phyloP scores from a whole-genome alignment of 2,797 vertebrate genomes.

The Pseudochirops cupreus region DNA sequence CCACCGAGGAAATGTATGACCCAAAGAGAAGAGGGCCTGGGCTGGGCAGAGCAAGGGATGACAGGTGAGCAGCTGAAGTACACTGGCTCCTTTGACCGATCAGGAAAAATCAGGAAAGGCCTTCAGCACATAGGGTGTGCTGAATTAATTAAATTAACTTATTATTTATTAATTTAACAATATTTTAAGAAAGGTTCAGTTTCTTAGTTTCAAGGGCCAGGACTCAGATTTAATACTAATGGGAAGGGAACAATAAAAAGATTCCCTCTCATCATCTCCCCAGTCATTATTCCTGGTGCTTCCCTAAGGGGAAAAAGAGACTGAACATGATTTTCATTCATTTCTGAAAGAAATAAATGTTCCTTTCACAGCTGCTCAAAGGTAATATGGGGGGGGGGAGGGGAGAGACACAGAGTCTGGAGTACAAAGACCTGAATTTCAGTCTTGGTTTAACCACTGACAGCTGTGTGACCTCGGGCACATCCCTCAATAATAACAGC shows the following conservation, averaged over 20 bases:
- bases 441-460: not conserved
- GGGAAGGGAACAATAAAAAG: slow-evolving; percentile 36
- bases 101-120: not conserved
- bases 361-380: not conserved
- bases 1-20: not conserved
- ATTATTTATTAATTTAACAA: not conserved
- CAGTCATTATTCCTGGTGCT: not conserved
- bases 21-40: not conserved
- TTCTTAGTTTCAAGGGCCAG: slow-evolving; percentile 55
- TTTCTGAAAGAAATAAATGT: slow-evolving; percentile 18
- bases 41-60: not conserved
- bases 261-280: not conserved
- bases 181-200: slow-evolving; percentile 57
- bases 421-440: not conserved
- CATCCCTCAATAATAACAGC: not conserved
- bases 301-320: slow-evolving; percentile 17
- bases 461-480: not conserved
- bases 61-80: not conserved
- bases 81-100: not conserved
- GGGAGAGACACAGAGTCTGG: not conserved
- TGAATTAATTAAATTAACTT: not conserved
- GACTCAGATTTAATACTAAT: slow-evolving; percentile 33
- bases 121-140: not conserved
- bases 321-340: not conserved
- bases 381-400: not conserved